These are phyloP conservation scores for Aethina tumida DNA, from an alignment of 1,140 invertebrate species.

Conservation along the genomic window DNA sequence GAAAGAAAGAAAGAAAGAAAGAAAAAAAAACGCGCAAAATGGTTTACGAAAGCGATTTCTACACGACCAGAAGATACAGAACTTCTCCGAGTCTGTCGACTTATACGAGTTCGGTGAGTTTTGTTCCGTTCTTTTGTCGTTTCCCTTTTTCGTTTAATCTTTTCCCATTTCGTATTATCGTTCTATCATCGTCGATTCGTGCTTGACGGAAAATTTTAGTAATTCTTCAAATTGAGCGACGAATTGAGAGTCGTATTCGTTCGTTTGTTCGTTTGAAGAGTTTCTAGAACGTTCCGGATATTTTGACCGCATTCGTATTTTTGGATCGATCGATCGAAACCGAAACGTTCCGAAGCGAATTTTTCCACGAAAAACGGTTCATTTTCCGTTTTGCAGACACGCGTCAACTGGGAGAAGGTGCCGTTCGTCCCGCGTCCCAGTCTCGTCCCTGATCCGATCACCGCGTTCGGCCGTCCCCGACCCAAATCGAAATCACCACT, in stretches of 20 bases:
- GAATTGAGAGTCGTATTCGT: too few species aligned
- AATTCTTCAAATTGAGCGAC: too few species aligned
- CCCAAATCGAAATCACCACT: constrained; percentile 18
- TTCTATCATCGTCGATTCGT: background rate
- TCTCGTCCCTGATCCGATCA: constrained; percentile 67
- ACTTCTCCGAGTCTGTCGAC: constrained; percentile 59
- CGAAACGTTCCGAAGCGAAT: too few species aligned
- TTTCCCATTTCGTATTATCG: constrained; percentile 5
- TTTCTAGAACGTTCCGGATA: too few species aligned
- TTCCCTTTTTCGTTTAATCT: constrained; percentile 5
- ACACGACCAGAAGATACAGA: constrained; percentile 69
- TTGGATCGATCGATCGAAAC: constrained; percentile 18
- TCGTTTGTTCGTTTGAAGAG: too few species aligned
- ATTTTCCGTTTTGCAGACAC: constrained; percentile 53
- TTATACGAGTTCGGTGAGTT: constrained; percentile 70
- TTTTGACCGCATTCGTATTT: too few species aligned
- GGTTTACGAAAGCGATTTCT: constrained; percentile 85
- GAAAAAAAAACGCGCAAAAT: too few species aligned
- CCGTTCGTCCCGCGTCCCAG: constrained; percentile 72
- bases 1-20: too few species aligned
- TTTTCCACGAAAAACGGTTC: too few species aligned
- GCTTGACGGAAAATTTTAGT: constrained; percentile 9
- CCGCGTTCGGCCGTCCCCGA: constrained; percentile 60
- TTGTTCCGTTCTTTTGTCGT: constrained; percentile 5
- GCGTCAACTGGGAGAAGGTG: constrained; percentile 73